Evolutionary conservation across 2,113 vertebrate genomes (phyloP).

Genomic region (Holacanthus passer): DNA sequence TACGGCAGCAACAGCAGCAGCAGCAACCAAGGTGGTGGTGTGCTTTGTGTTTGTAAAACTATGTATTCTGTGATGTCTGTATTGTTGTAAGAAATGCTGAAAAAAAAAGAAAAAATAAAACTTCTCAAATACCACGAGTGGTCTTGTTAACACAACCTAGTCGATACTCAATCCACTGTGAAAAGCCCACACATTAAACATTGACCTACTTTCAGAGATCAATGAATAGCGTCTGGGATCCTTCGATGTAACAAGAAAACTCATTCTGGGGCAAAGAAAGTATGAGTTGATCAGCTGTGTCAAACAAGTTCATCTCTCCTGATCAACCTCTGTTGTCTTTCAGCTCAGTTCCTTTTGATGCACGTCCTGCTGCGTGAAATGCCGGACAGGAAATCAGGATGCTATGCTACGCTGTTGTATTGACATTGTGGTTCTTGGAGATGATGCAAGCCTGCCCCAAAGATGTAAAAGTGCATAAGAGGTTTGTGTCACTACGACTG

Average conservation of each 20-base stretch:
- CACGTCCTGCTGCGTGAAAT: background rate
- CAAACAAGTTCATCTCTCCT: background rate
- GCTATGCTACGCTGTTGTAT: too few species aligned
- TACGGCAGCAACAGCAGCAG: constrained; percentile 72
- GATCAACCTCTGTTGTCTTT: background rate
- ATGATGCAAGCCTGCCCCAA: too few species aligned
- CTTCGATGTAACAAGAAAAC: too few species aligned
- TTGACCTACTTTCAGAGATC: constrained; percentile 5
- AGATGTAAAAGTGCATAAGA: background rate
- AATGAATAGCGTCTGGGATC: background rate
- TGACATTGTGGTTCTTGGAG: background rate
- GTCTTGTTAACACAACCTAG: constrained; percentile 55
- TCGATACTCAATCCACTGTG: too few species aligned
- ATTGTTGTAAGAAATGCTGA: constrained; percentile 86
- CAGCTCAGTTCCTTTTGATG: background rate
- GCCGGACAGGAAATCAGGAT: background rate
- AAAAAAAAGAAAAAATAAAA: constrained; percentile 80
- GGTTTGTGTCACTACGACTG: too few species aligned
- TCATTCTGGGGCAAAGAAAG: background rate
- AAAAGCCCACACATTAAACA: background rate
- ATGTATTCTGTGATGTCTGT: constrained; percentile 89
- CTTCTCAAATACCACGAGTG: constrained; percentile 71
- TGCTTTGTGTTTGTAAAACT: constrained; percentile 89
- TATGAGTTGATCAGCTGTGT: background rate
- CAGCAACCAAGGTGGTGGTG: constrained; percentile 81